phyloP scores from a whole-genome alignment of 2,797 vertebrate genomes.

The Brachyrhaphis roseni region DNA sequence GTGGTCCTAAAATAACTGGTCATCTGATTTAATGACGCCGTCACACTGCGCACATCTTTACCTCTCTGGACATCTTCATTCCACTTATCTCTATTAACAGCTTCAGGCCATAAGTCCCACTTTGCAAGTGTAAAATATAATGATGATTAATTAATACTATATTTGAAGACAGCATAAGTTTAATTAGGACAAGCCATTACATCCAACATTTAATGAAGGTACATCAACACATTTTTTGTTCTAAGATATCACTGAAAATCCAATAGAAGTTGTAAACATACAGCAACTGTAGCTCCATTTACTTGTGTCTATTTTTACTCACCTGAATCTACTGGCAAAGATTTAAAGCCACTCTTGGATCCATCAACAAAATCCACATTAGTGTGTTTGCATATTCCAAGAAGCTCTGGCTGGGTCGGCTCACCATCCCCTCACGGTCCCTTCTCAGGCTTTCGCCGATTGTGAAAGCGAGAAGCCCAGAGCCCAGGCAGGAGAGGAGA shows the following conservation, averaged over 20 bases:
- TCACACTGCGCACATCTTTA: conserved; percentile 55
- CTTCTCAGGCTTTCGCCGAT: conserved; percentile 45
- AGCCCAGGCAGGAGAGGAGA: conserved; percentile 70
- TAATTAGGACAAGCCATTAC: background rate
- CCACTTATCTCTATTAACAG: conserved; percentile 28
- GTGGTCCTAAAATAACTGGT: conserved; percentile 76
- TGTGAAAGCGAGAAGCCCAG: conserved; percentile 56
- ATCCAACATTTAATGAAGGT: background rate
- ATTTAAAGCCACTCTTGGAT: conserved; percentile 32
- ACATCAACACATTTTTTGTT: background rate
- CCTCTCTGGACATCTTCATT: conserved; percentile 45
- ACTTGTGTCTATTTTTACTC: conserved; percentile 40
- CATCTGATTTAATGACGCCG: conserved; percentile 72
- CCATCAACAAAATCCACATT: conserved; percentile 55
- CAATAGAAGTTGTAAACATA: conserved; percentile 16
- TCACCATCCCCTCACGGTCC: conserved; percentile 34
- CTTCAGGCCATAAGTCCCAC: conserved; percentile 7
- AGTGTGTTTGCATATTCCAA: conserved; percentile 24
- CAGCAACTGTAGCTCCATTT: conserved; percentile 1
- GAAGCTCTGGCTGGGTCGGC: conserved; percentile 13
- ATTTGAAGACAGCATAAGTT: background rate
- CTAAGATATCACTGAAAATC: conserved; percentile 3
- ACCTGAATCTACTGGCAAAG: conserved; percentile 57
- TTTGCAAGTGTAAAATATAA: background rate
- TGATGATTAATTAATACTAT: background rate